Evolutionary conservation across 2,113 vertebrate genomes (phyloP).

Genomic region (Phrynosoma platyrhinos): DNA sequence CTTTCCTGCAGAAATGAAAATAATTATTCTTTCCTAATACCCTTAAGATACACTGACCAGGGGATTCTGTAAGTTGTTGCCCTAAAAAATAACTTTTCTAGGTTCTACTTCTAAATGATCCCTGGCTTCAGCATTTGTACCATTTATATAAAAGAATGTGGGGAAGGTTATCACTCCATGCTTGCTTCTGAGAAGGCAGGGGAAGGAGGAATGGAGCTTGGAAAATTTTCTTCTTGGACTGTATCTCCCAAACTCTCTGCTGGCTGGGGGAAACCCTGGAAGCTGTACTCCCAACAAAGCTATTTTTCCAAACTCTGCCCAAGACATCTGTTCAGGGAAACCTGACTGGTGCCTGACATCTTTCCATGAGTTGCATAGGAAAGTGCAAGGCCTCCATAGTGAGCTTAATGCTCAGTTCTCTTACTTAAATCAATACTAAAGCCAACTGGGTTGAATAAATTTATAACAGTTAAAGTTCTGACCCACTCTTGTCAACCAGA

Average conservation of each 20-base stretch:
- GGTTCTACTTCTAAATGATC: background rate
- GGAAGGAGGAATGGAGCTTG: too few species aligned
- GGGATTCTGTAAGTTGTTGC: background rate
- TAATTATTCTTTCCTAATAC: slow-evolving; percentile 20
- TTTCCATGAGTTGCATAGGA: too few species aligned
- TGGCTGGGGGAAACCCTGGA: too few species aligned
- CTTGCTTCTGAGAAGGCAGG: background rate
- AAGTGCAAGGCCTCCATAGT: too few species aligned
- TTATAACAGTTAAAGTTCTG: background rate
- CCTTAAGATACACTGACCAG: background rate
- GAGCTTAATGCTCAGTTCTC: background rate
- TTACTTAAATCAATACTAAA: background rate
- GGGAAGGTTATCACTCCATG: background rate
- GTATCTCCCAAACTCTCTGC: too few species aligned
- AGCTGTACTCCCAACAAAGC: too few species aligned
- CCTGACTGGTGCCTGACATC: too few species aligned
- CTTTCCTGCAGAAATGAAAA: slow-evolving; percentile 26
- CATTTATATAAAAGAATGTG: background rate
- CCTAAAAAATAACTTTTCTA: background rate
- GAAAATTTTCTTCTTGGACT: too few species aligned
- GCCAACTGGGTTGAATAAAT: background rate
- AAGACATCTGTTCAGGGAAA: too few species aligned
- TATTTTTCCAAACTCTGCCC: too few species aligned
- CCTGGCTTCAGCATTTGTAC: background rate
- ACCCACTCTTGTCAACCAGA: background rate